Evolutionary conservation across 2,113 vertebrate genomes (phyloP).

Genomic region (Rhinogobius similis): DNA sequence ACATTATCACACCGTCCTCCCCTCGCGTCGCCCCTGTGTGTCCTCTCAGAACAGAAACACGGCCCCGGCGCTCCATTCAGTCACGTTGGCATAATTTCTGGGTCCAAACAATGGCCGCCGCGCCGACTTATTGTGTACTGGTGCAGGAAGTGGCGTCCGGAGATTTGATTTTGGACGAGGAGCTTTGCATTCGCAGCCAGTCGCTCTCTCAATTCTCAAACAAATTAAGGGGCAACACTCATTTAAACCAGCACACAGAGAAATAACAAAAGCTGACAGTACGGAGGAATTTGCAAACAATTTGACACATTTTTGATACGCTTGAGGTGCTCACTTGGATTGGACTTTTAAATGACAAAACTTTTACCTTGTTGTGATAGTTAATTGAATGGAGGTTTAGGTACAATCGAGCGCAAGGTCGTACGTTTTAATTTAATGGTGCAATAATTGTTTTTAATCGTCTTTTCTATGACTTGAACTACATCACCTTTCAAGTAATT

Average conservation of each 20-base stretch:
- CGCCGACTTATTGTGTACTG: conserved; percentile 70
- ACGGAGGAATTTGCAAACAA: conserved; percentile 27
- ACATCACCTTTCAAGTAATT: no score
- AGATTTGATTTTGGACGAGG: conserved; percentile 66
- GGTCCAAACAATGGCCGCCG: conserved; percentile 56
- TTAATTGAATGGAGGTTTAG: no score
- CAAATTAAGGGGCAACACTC: conserved; percentile 62
- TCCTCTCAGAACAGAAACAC: conserved; percentile 43
- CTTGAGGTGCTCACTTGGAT: neutral
- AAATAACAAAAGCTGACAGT: conserved; percentile 42
- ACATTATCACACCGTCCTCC: conserved; percentile 48
- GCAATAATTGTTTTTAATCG: no score
- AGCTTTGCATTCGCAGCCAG: conserved; percentile 52
- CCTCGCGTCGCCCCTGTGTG: conserved; percentile 33
- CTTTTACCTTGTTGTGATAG: no score
- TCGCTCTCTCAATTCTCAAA: conserved; percentile 50
- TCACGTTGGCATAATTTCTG: conserved; percentile 43
- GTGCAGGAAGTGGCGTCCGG: conserved; percentile 55
- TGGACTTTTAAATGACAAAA: neutral
- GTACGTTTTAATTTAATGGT: no score
- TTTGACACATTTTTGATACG: conserved; percentile 26
- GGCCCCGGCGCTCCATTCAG: conserved; percentile 55
- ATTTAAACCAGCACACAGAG: conserved; percentile 35
- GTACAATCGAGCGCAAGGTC: no score
- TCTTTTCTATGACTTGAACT: no score